Percentiles rank a stretch among this genome's conserved stretches.
Conservation (phyloP, 2,113 vertebrate species). For the Ictalurus furcatus region DNA sequence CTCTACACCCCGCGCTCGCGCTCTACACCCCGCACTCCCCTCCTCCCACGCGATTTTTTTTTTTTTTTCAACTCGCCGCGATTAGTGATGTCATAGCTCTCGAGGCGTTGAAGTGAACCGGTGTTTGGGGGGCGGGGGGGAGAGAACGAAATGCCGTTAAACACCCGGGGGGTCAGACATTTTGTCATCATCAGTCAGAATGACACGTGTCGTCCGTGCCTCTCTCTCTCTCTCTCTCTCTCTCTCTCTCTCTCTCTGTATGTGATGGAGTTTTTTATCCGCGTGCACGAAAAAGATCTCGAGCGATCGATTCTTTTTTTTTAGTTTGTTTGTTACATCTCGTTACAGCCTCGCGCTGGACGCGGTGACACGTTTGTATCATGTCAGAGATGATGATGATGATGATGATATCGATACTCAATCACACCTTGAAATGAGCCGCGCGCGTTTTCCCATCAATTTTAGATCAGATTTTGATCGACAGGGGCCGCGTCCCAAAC, state of each 20-base stretch:
- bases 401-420: conserved; percentile 55
- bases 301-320: not conserved
- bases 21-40: conserved; percentile 68
- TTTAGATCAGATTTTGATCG: conserved; percentile 1
- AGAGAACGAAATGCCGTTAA: conserved; percentile 19
- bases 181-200: conserved; percentile 4
- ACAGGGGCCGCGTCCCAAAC: not conserved
- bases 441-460: conserved; percentile 16
- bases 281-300: not conserved
- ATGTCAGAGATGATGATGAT: conserved; percentile 58
- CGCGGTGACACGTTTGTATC: conserved; percentile 54
- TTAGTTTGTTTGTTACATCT: not conserved
- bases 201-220: not conserved
- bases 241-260: not conserved
- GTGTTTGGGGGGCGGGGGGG: too few species aligned
- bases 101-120: conserved; percentile 57
- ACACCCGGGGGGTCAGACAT: not conserved
- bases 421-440: conserved; percentile 12
- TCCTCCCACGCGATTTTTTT: conserved; percentile 45
- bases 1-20: conserved; percentile 59
- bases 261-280: conserved; percentile 6
- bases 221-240: not conserved
- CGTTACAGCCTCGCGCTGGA: conserved; percentile 9
- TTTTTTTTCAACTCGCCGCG: conserved; percentile 34
- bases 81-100: conserved; percentile 75